Evolutionary conservation across 2,888 invertebrate genomes (phyloP).

Genomic region (Acrobasis suavella): DNA sequence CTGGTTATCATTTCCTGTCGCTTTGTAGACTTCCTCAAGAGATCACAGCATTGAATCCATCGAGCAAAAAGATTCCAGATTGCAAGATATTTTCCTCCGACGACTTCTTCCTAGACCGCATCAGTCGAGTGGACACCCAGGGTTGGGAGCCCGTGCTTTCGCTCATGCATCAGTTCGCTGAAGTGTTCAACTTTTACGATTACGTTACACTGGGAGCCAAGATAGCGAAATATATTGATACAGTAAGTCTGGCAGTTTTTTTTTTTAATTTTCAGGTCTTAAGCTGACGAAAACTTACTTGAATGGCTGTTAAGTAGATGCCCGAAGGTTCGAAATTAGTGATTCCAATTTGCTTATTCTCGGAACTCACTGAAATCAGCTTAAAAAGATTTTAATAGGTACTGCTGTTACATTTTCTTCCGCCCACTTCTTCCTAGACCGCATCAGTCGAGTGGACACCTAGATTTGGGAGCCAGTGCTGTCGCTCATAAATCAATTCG

Average conservation of each 20-base stretch:
- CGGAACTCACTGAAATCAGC: too few relatives aligned
- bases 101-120: slow-evolving; percentile 59
- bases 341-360: too few relatives aligned
- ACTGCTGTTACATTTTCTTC: too few relatives aligned
- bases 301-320: too few relatives aligned
- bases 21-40: slow-evolving; percentile 52
- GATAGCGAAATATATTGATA: slow-evolving; percentile 64
- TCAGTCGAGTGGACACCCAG: slow-evolving; percentile 47
- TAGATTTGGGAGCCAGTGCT: slow-evolving; percentile 59
- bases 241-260: slow-evolving; percentile 49
- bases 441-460: slow-evolving; percentile 47
- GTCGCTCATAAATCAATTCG: slow-evolving; percentile 61
- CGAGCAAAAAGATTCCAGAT: slow-evolving; percentile 57
- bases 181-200: slow-evolving; percentile 57
- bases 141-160: slow-evolving; percentile 59
- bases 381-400: too few relatives aligned
- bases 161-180: slow-evolving; percentile 63
- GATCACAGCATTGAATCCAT: slow-evolving; percentile 45
- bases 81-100: slow-evolving; percentile 46
- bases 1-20: too few relatives aligned
- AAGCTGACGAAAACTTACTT: too few relatives aligned
- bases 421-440: slow-evolving; percentile 59
- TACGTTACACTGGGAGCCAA: slow-evolving; percentile 59
- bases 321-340: too few relatives aligned
- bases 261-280: too few relatives aligned